Evolutionary conservation across 2,113 vertebrate genomes (phyloP), one percentile per base, ranked within the genome.

Genomic region (Dasyprocta punctata): DNA sequence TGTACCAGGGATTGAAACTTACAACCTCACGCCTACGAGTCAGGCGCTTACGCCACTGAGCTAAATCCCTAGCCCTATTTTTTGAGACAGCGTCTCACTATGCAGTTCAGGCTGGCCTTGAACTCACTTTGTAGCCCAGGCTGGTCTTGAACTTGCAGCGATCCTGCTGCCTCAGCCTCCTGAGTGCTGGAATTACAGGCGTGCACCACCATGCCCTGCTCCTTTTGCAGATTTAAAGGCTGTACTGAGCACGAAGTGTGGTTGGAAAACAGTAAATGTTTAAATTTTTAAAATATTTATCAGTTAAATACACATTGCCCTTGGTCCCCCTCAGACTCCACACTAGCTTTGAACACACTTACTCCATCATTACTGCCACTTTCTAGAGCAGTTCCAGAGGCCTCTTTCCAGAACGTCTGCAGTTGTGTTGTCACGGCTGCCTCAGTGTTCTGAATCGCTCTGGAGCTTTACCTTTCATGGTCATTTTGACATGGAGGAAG

Each of bases 321-420:
- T 75, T 28, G 41, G 73, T 12, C 5, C 24, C 71, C 73, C 41
- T 5, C 41, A 75, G 38, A 10, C 22, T 44, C 10, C 0, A 4
- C 24, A 12, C 41, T 28, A 3, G 44, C 44, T 77, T 24, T 47
- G 73, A 14, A 17, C 73, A 36, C 65, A n/a, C 2, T 4, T 8
- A 26, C 6, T 22, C 24, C 6, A 1, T 14, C 41, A 3, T 13
- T 30, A 2, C 30, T 26, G 41, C 11, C 7, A 2, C 73, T 30
- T 77, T 28, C 73, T 28, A 12, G 47, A 26, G 73, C 24, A 28
- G 41, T 1, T 77, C 38, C 28, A 24, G 41, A 44, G 41, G 26
- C 73, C 41, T 77, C 41, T 24, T 38, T 44, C 22, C 41, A 44
- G 38, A 12, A 26, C 5, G 71, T 28, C 71, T 44, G 12, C 71